Evolutionary conservation across 2,888 invertebrate species (phyloP).

Genomic region (Axea sp.): DNA sequence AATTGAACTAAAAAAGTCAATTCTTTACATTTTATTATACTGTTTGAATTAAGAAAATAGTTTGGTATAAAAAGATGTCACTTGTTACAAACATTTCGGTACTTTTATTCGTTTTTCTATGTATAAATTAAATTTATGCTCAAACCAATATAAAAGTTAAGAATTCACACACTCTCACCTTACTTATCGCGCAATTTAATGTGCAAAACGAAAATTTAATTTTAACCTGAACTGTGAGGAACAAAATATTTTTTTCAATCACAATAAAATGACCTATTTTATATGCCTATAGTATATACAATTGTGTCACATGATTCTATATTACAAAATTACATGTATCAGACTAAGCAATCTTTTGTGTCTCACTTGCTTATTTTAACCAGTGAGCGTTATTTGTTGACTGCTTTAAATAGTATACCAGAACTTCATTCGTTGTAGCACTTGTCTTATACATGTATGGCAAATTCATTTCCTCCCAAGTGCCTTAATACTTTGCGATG

Average conservation of each 20-base stretch:
- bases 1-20: too few species aligned
- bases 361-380: constrained; percentile 4
- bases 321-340: constrained; percentile 58
- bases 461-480: constrained; percentile 24
- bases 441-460: constrained; percentile 17
- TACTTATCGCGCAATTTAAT: constrained; percentile 6
- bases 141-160: constrained; percentile 38
- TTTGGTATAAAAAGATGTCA: constrained; percentile 1
- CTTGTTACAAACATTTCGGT: constrained; percentile 39
- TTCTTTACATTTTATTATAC: constrained; percentile 15
- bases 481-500: constrained; percentile 42
- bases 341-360: constrained; percentile 41
- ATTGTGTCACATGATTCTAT: constrained; percentile 51
- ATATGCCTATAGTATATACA: constrained; percentile 59
- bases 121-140: constrained; percentile 42
- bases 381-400: background rate
- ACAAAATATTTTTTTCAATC: constrained; percentile 31
- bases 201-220: constrained; percentile 10
- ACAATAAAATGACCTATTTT: constrained; percentile 37
- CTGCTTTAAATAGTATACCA: background rate
- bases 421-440: constrained; percentile 14
- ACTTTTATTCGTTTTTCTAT: constrained; percentile 38
- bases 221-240: constrained; percentile 12
- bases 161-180: constrained; percentile 18
- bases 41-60: background rate